phyloP scores from a whole-genome alignment of 2,113 vertebrate genomes.

The Clarias batrachus region DNA sequence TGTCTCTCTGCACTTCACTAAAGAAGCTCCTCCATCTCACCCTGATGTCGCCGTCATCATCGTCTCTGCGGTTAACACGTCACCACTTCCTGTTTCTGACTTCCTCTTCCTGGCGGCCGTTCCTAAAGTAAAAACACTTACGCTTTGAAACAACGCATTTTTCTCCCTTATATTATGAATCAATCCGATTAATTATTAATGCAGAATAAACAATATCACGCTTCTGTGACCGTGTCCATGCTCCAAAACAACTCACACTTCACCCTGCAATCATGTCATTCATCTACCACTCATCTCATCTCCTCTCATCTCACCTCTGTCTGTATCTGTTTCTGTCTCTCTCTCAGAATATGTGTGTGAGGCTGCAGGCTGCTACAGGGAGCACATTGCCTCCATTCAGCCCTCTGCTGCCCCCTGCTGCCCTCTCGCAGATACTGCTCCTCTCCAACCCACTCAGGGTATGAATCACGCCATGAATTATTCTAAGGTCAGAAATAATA shows the following conservation, averaged over 20 bases:
- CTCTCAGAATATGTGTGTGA: constrained; percentile 79
- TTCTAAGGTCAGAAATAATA: not conserved
- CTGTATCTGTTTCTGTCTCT: not conserved
- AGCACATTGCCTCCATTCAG: constrained; percentile 80
- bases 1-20: constrained; percentile 82
- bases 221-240: not conserved
- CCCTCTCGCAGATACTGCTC: constrained; percentile 83
- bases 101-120: constrained; percentile 82
- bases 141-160: not conserved
- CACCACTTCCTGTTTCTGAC: constrained; percentile 72
- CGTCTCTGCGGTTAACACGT: constrained; percentile 83
- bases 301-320: not conserved
- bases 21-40: constrained; percentile 63
- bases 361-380: constrained; percentile 79
- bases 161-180: not conserved
- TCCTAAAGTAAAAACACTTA: constrained; percentile 77
- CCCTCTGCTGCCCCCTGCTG: constrained; percentile 76
- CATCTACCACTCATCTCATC: not conserved
- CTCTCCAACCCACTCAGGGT: constrained; percentile 82
- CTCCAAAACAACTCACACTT: not conserved
- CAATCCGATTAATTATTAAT: not conserved
- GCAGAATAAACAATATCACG: not conserved
- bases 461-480: constrained; percentile 28
- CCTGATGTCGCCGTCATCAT: constrained; percentile 77
- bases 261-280: not conserved